Base-by-base conservation (phyloP, 2,888 invertebrate species). In the Drosophila aldrichi region DNA sequence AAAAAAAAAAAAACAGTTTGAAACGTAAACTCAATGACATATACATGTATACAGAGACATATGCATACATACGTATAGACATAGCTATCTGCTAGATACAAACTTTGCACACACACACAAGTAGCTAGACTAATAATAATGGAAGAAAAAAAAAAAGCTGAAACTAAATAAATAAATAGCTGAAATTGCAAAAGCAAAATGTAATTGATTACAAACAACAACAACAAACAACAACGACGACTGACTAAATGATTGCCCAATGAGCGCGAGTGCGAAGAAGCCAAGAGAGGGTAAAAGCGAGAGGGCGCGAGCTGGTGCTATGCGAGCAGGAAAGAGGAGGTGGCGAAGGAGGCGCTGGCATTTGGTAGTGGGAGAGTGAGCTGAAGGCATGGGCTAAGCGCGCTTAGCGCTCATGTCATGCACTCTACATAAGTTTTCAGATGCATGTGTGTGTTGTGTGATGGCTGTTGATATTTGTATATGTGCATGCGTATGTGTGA, bases 121-220 rank as follows among this genome's bases (percentile, higher is more conserved):
- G 67, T 74, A 80, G 66, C 73, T 85, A 72, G 72, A 77, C 73
- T 88, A 87, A 87, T 89, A 83, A 83, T 88, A 89, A 81, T 84
- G 89, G 74, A 69, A 16, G 36, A 32, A 49, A 43, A 40, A 81
- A n/a, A 77, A 74, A 85, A 71, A 79, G 74, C 83, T 89, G 71
- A 90, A 88, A 88, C 90, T 88, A 90, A 85, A 85, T 90, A 84
- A 84, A 84, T 84, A 85, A 90, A 85, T 88, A 85, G 83, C 90
- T 89, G 73, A 88, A 85, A 89, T 90, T 89, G 84, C 84, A 89
- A 85, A 89, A 88, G 89, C 90, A 74, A 85, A 90, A 79, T 85
- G 84, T 85, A 90, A 85, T 90, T 85, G 84, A 85, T 84, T 84
- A 84, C 86, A 73, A 61, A 59, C 82, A 82, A 86, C 62, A 77